Evolutionary conservation across 2,797 vertebrate genomes (phyloP).

Genomic region (Tamandua tetradactyla): DNA sequence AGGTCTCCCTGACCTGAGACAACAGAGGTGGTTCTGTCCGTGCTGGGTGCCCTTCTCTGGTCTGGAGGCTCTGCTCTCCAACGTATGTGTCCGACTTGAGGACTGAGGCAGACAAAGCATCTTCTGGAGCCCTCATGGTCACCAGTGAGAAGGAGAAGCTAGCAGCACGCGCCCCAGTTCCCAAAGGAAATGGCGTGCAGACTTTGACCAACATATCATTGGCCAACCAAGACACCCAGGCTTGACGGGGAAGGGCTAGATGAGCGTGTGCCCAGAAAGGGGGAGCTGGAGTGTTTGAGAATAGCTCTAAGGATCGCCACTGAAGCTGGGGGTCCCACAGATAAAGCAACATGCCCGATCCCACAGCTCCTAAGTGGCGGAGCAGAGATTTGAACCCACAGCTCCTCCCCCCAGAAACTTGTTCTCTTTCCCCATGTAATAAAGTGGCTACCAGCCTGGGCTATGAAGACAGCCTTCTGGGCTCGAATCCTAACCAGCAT

Average conservation of each 20-base stretch:
- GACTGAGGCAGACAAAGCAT: neutral
- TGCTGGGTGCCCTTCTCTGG: neutral
- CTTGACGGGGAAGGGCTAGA: neutral
- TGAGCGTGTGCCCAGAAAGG: fast-evolving
- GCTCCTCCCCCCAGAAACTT: neutral
- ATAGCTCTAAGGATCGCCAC: neutral
- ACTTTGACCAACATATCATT: neutral
- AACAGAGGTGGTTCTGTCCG: neutral
- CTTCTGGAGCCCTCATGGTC: neutral
- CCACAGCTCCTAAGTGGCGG: neutral
- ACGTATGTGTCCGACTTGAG: neutral
- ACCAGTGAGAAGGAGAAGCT: neutral
- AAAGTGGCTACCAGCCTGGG: neutral
- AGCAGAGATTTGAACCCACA: neutral
- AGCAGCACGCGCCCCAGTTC: neutral
- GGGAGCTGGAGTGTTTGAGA: neutral
- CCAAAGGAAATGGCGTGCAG: neutral
- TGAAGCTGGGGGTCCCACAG: neutral
- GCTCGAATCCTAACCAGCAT: neutral
- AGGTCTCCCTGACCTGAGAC: neutral
- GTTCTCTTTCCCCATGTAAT: neutral
- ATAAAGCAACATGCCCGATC: neutral
- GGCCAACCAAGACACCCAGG: neutral
- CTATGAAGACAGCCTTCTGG: neutral
- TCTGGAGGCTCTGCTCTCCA: neutral